Base-by-base conservation (phyloP, 2,888 invertebrate genomes). In the Biston stratarius region DNA sequence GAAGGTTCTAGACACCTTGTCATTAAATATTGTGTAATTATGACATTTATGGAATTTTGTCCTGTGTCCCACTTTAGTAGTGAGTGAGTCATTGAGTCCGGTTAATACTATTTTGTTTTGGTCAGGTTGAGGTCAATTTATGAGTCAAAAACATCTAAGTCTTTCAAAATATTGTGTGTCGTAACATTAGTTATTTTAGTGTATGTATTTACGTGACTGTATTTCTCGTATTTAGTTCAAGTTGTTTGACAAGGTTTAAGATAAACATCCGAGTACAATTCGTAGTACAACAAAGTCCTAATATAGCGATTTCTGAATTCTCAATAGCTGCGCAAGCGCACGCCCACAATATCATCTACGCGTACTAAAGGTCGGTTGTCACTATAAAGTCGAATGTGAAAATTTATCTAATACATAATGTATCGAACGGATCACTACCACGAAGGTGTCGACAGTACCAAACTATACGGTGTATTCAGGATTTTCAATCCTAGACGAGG, bases 311-410 rank as follows among this genome's bases (percentile, higher is more conserved):
- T 66, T 53, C 52, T 67, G 47, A 49, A 56, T 61, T 66, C 57
- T 48, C 64, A 51, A 49, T 59, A 61, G 60, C 79, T 79, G 78
- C 77, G 79, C 75, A 78, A 79, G 80, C 73, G 76, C 74, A 76
- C 78, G 59, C 67, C 65, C 62, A 66, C 68, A 53, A 24, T 11
- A 7, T 11, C 24, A 24, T 42, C 24, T 11, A n/a, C 12, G 42
- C 7, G 24, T 6, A 11, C 55, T 8, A 55, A 55, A 24, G 40
- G 42, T 7, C 15, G 38, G 38, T 15, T 10, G 38, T 53, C 52
- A 53, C 14, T 52, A 9, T 36, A 9, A 11, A 12, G 10, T 9
- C 47, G 8, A 48, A 9, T 5, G 9, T 10, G 14, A 0, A 48
- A 10, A 24, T 48, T 0, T 45, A 6, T 14, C 45, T 14, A 12